Evolutionary conservation across 1,140 invertebrate species (phyloP), one percentile per base, ranked within the genome.

Genomic region (Bombus fervidus): DNA sequence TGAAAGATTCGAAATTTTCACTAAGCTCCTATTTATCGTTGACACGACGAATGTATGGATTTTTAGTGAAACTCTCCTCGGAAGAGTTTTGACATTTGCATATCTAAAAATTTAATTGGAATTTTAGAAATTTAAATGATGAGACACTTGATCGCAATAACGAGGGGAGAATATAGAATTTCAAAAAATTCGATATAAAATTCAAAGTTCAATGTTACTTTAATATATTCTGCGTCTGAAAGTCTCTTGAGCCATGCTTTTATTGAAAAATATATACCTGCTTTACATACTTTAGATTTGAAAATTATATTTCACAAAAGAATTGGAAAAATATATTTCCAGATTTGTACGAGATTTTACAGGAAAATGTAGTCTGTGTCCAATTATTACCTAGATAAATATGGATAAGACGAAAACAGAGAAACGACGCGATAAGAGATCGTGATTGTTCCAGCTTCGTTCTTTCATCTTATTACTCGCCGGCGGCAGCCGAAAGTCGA

Each of bases 391-490:
- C 22, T 13, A n/a, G 28, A 62, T 4, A 62, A n/a, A 62, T 62
- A n/a, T n/a, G 28, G 28, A n/a, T n/a, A 62, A 62, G 47, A 62
- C 5, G 28, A 28, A 62, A 62, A 25, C 53, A 75, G 39, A 76
- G 39, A 34, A 59, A 76, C 34, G 81, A 57, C 39, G 18, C 47
- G 74, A 57, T 62, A 76, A 41, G 47, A 76, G 57, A 86, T 74
- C 75, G 4, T 25, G 3, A 39, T 57, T n/a, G 64, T 71, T 57
- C 75, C 62, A 74, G 18, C 47, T 53, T 53, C 1, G 0, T 53
- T 53, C 22, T 22, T 68, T 59, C 69, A 79, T 47, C 62, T 68
- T 66, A 81, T 87, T 85, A 74, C 43, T n/a, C 43, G 73, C 71
- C 73, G 72, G 73, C n/a, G 73, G 47, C 18, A 53, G 47, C 47